Base-by-base conservation (phyloP, 1,140 invertebrate genomes). In the Cataglyphis hispanica region DNA sequence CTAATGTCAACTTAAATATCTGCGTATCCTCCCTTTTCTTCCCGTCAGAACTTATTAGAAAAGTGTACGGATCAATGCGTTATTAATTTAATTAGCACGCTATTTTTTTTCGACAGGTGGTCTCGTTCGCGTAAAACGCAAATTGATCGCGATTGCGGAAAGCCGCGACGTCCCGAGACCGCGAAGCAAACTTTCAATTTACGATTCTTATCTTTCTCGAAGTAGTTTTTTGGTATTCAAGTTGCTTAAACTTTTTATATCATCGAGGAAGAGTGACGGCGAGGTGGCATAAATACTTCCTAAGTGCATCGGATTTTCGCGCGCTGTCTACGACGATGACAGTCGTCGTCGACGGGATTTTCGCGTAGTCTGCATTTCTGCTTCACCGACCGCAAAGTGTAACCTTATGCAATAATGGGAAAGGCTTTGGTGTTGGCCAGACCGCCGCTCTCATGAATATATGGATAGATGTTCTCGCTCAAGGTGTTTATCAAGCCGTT, bases 391-490 rank as follows among this genome's bases (percentile, higher is more conserved):
- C 91, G 87, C 89, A 87, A 50, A 91, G 87, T 89, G 92, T 91
- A 91, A 92, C 90, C 90, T 93, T 94, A 94, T 92, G 93, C 91
- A 93, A 94, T 90, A 91, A 90, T 88, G 90, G 89, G 91, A 92
- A 92, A 93, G 90, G 89, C 90, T 92, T 88, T 89, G 88, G 89
- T 90, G 78, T 83, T 84, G 87, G 72, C 80, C 89, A 80, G 90
- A 86, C 89, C 78, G 84, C 74, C 86, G 78, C 81, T 90, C 91
- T 94, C 92, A 93, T 93, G 92, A 93, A 94, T 93, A 92, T 91
- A 93, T 92, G 91, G 91, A 93, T 93, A 90, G 92, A 91, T 92
- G 90, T 90, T 91, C 89, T 92, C 90, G 86, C 90, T 90, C 86
- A 90, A 92, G 92, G 92, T 93, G 91, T 93, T 93, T 93, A 92